These are phyloP conservation scores for Daktulosphaira vitifoliae DNA, from an alignment of 1,140 invertebrate species.

Conservation along the genomic window DNA sequence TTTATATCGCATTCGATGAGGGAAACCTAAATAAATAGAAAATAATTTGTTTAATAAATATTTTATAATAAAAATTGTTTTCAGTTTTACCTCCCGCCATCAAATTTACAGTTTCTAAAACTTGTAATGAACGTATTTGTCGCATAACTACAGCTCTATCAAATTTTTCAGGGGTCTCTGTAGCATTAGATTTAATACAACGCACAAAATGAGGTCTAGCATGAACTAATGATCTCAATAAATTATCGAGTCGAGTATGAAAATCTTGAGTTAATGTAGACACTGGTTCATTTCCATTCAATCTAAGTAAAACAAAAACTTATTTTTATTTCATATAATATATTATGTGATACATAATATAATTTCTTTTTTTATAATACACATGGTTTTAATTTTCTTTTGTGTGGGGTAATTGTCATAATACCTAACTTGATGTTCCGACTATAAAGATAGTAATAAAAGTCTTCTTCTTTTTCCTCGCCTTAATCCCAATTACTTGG, in stretches of 20 bases:
- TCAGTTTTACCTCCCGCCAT: conserved; percentile 65
- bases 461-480: conserved; percentile 6
- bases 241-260: conserved; percentile 83
- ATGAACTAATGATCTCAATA: conserved; percentile 81
- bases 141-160: conserved; percentile 70
- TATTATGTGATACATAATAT: too few species aligned
- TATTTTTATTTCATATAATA: neutral
- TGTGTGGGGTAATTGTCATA: too few species aligned
- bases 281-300: conserved; percentile 78
- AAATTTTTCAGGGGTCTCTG: conserved; percentile 66
- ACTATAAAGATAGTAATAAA: too few species aligned
- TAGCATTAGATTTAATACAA: conserved; percentile 77
- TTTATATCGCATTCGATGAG: conserved; percentile 89
- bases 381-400: too few species aligned
- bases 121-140: conserved; percentile 81
- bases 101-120: conserved; percentile 88
- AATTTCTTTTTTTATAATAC: too few species aligned
- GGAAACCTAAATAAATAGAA: conserved; percentile 54
- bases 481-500: conserved; percentile 5
- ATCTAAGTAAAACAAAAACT: too few species aligned
- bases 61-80: too few species aligned
- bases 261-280: conserved; percentile 91
- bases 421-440: too few species aligned
- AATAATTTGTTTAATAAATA: neutral
- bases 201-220: conserved; percentile 88